Evolutionary conservation across 2,888 invertebrate species (phyloP).

Genomic region (Empis livida): DNA sequence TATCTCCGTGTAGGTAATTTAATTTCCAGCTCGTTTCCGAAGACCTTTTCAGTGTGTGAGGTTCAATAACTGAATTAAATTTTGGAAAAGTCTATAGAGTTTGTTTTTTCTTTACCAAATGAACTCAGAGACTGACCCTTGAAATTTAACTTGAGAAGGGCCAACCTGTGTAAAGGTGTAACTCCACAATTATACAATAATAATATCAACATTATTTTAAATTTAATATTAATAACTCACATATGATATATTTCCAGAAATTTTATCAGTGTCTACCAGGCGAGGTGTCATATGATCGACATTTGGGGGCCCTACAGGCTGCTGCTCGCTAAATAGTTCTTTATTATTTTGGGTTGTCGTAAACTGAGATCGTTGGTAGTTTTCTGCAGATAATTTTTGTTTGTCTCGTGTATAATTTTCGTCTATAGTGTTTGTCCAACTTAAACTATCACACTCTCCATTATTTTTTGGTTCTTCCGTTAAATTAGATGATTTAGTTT

Average conservation of each 20-base stretch:
- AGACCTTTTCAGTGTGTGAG: too few species aligned
- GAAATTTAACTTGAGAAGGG: too few species aligned
- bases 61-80: too few species aligned
- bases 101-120: too few species aligned
- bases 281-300: constrained; percentile 45
- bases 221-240: constrained; percentile 28
- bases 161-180: too few species aligned
- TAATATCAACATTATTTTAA: too few species aligned
- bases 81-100: too few species aligned
- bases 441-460: background rate
- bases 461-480: background rate
- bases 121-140: too few species aligned
- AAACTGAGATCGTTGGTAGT: background rate
- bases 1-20: too few species aligned
- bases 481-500: background rate
- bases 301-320: background rate
- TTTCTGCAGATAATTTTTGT: background rate
- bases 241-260: constrained; percentile 49
- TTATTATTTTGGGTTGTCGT: too few species aligned
- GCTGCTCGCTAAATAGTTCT: background rate
- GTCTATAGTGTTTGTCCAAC: background rate
- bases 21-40: too few species aligned
- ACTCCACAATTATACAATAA: too few species aligned
- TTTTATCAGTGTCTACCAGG: constrained; percentile 46
- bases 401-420: background rate